phyloP scores from a whole-genome alignment of 1,140 invertebrate species.

The Gonatopus flavifemur region DNA sequence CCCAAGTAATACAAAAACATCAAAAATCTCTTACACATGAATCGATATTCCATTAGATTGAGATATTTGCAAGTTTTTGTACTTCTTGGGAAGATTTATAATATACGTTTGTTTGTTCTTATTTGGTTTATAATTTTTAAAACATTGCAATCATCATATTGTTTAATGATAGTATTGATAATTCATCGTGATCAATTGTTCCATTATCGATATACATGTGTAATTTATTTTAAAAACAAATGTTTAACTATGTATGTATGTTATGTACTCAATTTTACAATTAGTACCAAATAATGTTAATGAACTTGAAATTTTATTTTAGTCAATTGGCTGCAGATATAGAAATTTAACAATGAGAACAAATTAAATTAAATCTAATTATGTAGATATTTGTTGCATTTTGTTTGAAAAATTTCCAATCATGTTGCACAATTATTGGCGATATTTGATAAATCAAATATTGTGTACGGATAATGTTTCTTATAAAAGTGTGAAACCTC shows the following conservation, averaged over 20 bases:
- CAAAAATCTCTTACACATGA: too few relatives aligned
- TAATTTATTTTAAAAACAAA: background rate
- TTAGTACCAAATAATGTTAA: conserved; percentile 1
- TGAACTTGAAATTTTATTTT: background rate
- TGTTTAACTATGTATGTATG: background rate
- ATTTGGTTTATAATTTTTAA: background rate
- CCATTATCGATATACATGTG: background rate
- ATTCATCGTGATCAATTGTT: background rate
- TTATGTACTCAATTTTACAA: conserved; percentile 9
- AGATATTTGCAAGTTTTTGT: too few relatives aligned
- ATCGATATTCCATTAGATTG: too few relatives aligned
- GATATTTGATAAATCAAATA: conserved; percentile 28
- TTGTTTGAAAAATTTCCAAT: conserved; percentile 25
- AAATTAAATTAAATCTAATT: conserved; percentile 18
- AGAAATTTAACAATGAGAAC: conserved; percentile 11
- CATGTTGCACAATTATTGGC: conserved; percentile 25
- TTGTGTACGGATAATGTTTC: background rate
- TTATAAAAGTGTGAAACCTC: background rate
- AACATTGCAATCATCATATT: background rate
- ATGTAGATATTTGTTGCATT: conserved; percentile 20
- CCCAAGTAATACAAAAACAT: too few relatives aligned
- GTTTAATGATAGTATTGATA: background rate
- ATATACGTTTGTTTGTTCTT: background rate
- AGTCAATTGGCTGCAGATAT: background rate
- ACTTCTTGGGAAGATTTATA: too few relatives aligned